Evolutionary conservation across 2,113 vertebrate genomes (phyloP), one percentile per base, ranked within the genome.

Genomic region (Notothenia coriiceps): DNA sequence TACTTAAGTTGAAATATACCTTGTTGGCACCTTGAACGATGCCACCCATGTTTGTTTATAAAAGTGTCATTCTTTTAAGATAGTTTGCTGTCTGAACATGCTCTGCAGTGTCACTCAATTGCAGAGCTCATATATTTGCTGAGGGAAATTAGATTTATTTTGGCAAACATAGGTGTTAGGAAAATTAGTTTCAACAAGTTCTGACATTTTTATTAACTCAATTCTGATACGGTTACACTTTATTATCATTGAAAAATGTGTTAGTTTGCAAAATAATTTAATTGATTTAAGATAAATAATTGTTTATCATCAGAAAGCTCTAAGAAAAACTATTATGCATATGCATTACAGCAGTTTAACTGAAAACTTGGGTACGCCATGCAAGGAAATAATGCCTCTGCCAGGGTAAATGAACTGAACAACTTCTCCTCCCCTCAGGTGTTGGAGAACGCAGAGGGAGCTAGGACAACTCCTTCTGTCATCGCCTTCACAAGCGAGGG

Each of bases 391-490:
- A 15, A 18, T n/a, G 33, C 18, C 11, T 33, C 35, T 15, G 9
- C 50, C 10, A 17, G 11, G 1, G 14, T 9, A 2, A 29, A 33
- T 15, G 10, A 64, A 18, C 1, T 0, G 5, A 68, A 66, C 1
- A 1, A 14, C 51, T 44, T 63, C 2, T 79, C 3, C 64, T 47
- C 1, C 22, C 22, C 22, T 2, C 74, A 99, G 98, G 98, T 99
- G 20, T 92, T 99, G 86, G 98, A 99, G 87, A 99, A 99, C 22
- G 93, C 98, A 0, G 98, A 99, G 94, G 98, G 98, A 18, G 97
- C 98, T 59, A 95, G 98, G 80, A 99, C 98, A 0, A 99, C 98
- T 0, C 98, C 98, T 1, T 99, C 98, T 0, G 98, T 99, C 1
- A 93, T 99, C 10, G 98, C 98, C 1, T 99, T 99, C 79, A 96